A percentile compares a stretch with the other conserved stretches of the same genome.
phyloP scores from a whole-genome alignment of 2,888 invertebrate genomes.

The Mythimna lalbum region DNA sequence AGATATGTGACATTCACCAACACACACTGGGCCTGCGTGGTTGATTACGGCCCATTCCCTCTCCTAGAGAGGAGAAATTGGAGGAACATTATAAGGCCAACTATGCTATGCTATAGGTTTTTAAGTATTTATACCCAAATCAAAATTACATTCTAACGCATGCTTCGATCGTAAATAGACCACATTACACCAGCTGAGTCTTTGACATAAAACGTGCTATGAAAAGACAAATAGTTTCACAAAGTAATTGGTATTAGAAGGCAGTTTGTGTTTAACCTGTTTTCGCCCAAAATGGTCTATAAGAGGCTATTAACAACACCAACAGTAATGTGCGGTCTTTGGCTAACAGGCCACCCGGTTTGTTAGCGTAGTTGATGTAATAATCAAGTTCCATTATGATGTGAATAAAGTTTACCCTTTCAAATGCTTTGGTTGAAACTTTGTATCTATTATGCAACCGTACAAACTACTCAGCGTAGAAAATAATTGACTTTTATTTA shows the following conservation, averaged over 20 bases:
- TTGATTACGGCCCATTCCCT: too few relatives aligned
- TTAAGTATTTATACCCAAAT: conserved; percentile 7
- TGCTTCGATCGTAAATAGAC: conserved; percentile 22
- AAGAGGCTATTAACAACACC: conserved; percentile 22
- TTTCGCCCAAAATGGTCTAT: conserved; percentile 32
- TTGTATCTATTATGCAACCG: not conserved
- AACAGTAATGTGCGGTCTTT: conserved; percentile 24
- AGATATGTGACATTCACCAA: too few relatives aligned
- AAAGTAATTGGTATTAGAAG: conserved; percentile 45
- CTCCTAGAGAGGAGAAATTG: too few relatives aligned
- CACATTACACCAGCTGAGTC: conserved; percentile 25
- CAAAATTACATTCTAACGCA: not conserved
- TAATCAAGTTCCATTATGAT: conserved; percentile 11
- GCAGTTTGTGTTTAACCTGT: conserved; percentile 25
- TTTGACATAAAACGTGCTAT: conserved; percentile 40
- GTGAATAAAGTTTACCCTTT: conserved; percentile 18
- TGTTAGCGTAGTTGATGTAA: conserved; percentile 18
- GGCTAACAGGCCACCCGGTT: conserved; percentile 37
- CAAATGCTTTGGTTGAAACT: not conserved
- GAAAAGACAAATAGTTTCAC: conserved; percentile 17
- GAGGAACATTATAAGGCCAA: too few relatives aligned
- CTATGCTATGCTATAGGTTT: too few relatives aligned
- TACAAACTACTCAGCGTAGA: not conserved
- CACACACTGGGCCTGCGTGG: too few relatives aligned
- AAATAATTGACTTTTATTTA: too few relatives aligned